Evolutionary conservation across 1,140 invertebrate genomes (phyloP).

Genomic region (Lepidotrigona ventralis): DNA sequence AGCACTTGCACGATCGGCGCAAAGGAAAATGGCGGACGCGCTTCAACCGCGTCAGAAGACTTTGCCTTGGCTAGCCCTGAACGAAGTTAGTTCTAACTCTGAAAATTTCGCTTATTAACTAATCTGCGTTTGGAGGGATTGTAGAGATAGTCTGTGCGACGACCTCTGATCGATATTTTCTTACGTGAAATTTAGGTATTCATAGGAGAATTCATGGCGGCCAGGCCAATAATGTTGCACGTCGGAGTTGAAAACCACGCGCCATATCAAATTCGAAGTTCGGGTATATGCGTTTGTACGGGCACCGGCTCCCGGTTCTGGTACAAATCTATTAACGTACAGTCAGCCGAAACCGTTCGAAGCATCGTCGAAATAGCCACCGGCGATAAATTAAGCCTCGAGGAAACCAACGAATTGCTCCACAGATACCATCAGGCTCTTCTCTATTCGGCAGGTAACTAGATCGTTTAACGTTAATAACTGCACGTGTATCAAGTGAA

Average conservation of each 20-base stretch:
- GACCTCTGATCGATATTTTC: background rate
- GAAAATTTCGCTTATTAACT: background rate
- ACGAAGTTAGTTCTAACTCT: constrained; percentile 82
- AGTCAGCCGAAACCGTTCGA: constrained; percentile 42
- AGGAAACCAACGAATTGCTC: constrained; percentile 39
- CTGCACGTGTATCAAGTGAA: no score
- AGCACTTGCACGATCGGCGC: constrained; percentile 45
- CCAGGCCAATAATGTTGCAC: constrained; percentile 93
- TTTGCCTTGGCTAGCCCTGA: constrained; percentile 86
- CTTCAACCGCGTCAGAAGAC: constrained; percentile 48
- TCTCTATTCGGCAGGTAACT: constrained; percentile 46
- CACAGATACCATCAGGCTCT: constrained; percentile 45
- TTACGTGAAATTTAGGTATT: constrained; percentile 85
- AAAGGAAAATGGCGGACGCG: constrained; percentile 53
- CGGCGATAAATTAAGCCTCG: constrained; percentile 30
- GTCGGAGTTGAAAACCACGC: constrained; percentile 85
- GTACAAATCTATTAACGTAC: constrained; percentile 91
- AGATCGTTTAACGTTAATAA: background rate
- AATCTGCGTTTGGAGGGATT: background rate
- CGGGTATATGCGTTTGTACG: constrained; percentile 94
- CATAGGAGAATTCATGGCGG: constrained; percentile 95
- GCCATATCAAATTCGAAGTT: constrained; percentile 92
- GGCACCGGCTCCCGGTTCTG: constrained; percentile 98
- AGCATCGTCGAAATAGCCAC: constrained; percentile 47
- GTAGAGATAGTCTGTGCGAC: background rate